Evolutionary conservation across 2,797 vertebrate species (phyloP).

Genomic region (Falco concolor): DNA sequence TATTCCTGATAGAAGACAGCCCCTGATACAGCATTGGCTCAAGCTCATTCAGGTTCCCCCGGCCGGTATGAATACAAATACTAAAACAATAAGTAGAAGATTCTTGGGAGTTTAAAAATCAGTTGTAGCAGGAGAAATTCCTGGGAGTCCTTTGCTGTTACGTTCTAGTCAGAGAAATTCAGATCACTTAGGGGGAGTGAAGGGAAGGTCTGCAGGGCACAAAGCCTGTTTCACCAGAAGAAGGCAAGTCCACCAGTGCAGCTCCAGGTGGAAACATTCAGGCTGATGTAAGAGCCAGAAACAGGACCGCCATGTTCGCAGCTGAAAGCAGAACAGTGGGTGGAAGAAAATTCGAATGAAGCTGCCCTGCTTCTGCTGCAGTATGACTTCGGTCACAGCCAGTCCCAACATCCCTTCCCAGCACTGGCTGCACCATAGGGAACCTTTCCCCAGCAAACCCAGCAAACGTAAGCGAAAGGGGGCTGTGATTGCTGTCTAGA

Average conservation of each 20-base stretch:
- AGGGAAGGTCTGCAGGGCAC: accelerated
- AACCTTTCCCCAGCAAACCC: background rate
- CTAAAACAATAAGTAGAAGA: background rate
- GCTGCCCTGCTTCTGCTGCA: background rate
- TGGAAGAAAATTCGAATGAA: background rate
- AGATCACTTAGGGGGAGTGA: background rate
- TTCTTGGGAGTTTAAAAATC: background rate
- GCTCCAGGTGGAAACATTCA: background rate
- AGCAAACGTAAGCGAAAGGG: accelerated
- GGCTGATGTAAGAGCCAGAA: background rate
- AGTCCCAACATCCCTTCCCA: background rate
- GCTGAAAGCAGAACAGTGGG: background rate
- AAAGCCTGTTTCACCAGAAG: background rate
- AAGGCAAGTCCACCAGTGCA: accelerated
- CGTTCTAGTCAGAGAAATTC: background rate
- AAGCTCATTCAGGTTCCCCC: background rate
- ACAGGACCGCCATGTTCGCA: background rate
- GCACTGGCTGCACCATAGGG: accelerated
- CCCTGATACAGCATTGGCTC: background rate
- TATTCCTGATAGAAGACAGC: background rate
- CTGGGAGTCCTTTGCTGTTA: background rate
- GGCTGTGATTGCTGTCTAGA: background rate
- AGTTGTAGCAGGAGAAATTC: background rate
- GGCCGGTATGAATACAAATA: background rate
- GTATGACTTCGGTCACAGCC: background rate